Conservation (phyloP, 2,888 invertebrate genomes). For the Lamproptera curius region DNA sequence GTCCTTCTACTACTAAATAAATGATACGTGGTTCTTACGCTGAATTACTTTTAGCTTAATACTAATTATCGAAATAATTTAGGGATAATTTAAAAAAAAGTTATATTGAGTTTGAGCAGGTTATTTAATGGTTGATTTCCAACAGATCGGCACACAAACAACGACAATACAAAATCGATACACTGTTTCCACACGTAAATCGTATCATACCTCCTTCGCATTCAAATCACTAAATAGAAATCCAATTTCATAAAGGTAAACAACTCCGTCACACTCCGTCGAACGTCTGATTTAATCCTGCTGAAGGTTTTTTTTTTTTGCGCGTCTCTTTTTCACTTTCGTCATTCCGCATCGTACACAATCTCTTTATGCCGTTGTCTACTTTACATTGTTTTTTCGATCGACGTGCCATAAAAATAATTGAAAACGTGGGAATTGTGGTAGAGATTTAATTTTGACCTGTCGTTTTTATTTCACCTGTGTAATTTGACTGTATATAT, state of each 20-base stretch:
- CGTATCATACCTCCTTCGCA: constrained; percentile 12
- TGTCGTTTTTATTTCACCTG: no score
- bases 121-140: no score
- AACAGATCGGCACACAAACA: no score
- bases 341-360: constrained; percentile 16
- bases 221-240: constrained; percentile 19
- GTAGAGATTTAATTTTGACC: no score
- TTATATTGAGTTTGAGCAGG: no score
- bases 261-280: constrained; percentile 19
- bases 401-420: constrained; percentile 7
- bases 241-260: constrained; percentile 22
- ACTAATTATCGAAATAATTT: no score
- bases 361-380: constrained; percentile 20
- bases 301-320: constrained; percentile 16
- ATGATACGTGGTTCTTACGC: no score
- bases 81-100: no score
- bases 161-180: neutral
- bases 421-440: neutral
- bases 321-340: constrained; percentile 19
- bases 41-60: no score
- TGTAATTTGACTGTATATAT: no score
- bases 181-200: constrained; percentile 3
- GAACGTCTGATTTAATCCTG: constrained; percentile 19
- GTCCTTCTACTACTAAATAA: no score
- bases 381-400: constrained; percentile 14